phyloP scores from a whole-genome alignment of 2,888 invertebrate species.

The Dilophus febrilis region DNA sequence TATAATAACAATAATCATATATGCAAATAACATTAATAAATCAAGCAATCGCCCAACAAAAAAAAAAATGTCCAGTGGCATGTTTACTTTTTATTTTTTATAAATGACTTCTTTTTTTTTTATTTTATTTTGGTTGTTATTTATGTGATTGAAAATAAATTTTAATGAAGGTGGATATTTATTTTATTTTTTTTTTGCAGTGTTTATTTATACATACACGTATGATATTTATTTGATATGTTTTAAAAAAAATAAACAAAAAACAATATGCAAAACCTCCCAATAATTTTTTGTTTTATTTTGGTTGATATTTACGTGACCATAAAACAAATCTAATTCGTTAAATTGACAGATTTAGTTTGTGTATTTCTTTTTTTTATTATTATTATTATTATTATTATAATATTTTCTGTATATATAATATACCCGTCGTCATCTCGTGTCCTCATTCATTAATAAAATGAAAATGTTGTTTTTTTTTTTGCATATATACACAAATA shows the following conservation, averaged over 20 bases:
- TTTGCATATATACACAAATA: no score
- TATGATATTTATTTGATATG: no score
- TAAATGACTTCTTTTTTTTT: conserved; percentile 5
- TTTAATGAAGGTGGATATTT: conserved; percentile 6
- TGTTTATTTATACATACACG: background rate
- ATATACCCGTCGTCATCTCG: background rate
- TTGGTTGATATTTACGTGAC: no score
- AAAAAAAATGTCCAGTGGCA: conserved; percentile 3
- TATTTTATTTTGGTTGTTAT: no score
- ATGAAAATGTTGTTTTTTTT: no score
- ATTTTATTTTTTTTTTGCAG: background rate
- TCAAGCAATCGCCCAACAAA: background rate
- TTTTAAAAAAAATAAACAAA: no score
- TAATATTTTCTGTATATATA: background rate
- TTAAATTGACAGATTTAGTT: conserved; percentile 4
- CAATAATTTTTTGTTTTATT: background rate
- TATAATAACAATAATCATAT: no score
- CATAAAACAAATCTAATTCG: conserved; percentile 2
- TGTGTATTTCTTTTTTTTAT: background rate
- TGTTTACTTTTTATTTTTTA: conserved; percentile 5
- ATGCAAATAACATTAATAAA: no score
- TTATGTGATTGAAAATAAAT: conserved; percentile 6
- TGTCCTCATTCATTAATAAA: background rate
- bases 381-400: no score
- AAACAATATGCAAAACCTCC: conserved; percentile 2